These are phyloP conservation scores for Hiodon tergisus DNA, from an alignment of 2,113 vertebrate genomes.

Conservation along the genomic window DNA sequence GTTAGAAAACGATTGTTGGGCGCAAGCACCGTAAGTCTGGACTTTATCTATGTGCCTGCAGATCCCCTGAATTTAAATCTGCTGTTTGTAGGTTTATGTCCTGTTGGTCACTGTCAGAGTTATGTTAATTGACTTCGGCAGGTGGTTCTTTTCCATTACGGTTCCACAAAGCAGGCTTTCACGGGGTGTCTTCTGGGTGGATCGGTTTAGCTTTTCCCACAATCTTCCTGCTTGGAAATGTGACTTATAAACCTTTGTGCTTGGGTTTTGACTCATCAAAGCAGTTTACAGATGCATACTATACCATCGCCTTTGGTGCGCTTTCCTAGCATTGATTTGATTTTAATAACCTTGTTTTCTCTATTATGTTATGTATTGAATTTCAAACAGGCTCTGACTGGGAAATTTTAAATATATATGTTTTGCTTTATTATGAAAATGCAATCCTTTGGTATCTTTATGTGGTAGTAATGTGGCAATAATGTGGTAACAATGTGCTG, in stretches of 20 bases:
- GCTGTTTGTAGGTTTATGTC: conserved; percentile 58
- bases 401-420: no score
- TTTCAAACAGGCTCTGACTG: no score
- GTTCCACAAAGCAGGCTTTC: conserved; percentile 42
- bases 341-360: no score
- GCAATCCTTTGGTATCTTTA: no score
- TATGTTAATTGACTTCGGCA: conserved; percentile 70
- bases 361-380: no score
- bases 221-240: conserved; percentile 42
- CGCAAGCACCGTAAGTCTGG: conserved; percentile 38
- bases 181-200: conserved; percentile 34
- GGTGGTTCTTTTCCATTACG: conserved; percentile 54
- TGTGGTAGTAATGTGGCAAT: no score
- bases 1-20: conserved; percentile 50
- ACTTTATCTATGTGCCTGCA: conserved; percentile 67
- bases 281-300: not conserved
- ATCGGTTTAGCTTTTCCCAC: conserved; percentile 42
- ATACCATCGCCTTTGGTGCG: no score
- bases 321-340: no score
- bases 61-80: conserved; percentile 61
- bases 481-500: no score
- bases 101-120: conserved; percentile 54
- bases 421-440: no score
- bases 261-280: not conserved
- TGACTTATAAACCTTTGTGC: conserved; percentile 29